These are phyloP conservation scores for Drosophila anomalata DNA, from an alignment of 2,888 invertebrate genomes.

Conservation along the genomic window DNA sequence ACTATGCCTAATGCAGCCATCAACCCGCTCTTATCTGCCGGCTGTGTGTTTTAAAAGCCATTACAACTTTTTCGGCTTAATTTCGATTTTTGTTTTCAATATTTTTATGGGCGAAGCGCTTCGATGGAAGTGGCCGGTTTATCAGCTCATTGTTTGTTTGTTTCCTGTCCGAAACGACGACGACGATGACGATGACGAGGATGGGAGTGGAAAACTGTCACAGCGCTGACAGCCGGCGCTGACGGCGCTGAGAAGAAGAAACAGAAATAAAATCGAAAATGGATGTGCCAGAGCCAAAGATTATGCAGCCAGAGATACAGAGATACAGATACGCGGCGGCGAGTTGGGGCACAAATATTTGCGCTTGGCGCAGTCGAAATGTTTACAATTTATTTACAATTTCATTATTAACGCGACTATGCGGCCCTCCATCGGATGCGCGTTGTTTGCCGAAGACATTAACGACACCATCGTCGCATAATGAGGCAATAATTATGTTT, in stretches of 20 bases:
- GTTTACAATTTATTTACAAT: constrained; percentile 74
- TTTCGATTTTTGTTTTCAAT: constrained; percentile 25
- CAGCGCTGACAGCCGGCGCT: constrained; percentile 68
- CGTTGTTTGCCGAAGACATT: constrained; percentile 60
- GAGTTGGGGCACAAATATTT: constrained; percentile 63
- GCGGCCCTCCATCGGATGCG: constrained; percentile 44
- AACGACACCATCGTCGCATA: constrained; percentile 61
- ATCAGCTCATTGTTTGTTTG: constrained; percentile 58
- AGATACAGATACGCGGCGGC: constrained; percentile 24
- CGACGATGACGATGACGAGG: background rate
- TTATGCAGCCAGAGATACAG: constrained; percentile 27
- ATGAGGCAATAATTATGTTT: constrained; percentile 68
- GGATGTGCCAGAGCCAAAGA: constrained; percentile 42
- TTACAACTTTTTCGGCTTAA: constrained; percentile 37
- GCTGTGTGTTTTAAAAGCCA: constrained; percentile 43
- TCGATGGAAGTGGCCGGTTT: constrained; percentile 36
- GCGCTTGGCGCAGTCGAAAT: constrained; percentile 61
- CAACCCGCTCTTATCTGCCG: constrained; percentile 53
- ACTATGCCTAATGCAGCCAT: constrained; percentile 64
- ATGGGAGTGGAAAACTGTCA: constrained; percentile 55
- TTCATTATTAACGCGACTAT: constrained; percentile 63
- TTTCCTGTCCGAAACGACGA: constrained; percentile 34
- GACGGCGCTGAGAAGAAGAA: constrained; percentile 8
- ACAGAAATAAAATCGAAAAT: constrained; percentile 42
- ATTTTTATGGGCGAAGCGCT: constrained; percentile 37